Evolutionary conservation across 2,888 invertebrate genomes (phyloP), one percentile per base, ranked within the genome.

Genomic region (Microplitis deprimator): DNA sequence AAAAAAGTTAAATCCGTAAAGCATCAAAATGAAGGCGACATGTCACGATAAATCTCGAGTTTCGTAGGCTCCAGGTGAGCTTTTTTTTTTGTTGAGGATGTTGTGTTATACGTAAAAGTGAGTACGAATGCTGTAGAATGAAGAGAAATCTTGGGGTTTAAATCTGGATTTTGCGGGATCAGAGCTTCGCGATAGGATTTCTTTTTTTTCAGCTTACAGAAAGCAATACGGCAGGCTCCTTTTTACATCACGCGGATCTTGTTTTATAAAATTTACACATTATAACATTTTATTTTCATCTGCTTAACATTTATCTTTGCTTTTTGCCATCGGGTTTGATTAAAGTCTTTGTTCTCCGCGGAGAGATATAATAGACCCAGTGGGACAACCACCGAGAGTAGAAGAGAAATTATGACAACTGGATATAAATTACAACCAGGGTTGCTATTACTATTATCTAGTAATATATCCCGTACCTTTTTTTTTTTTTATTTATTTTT

Each of bases 41-140:
- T 62, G 62, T 62, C 62, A 62, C 20, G 62, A 62, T 62, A 62
- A 20, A 62, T 62, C 62, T 62, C 62, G 59, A 59, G n/a, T 59
- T 59, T 59, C 5, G 13, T 8, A 17, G 62, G 62, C 62, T n/a
- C 62, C 62, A 17, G 20, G 62, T 59, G 59, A n/a, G 7, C 59
- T 59, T 59, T 59, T 59, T 20, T 59, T 59, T 59, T 59, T n/a
- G 13, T 59, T 59, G 10, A 13, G 10, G 13, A 59, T 59, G 13
- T 59, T 10, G n/a, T 13, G n/a, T 10, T 59, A 59, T 13, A 59
- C 13, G n/a, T n/a, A 59, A 10, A 17, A 20, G 17, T 16, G 16
- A 62, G 20, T 8, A 16, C 16, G 10, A 16, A 6, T 16, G 29
- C 29, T 29, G 29, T 29, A 29, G 10, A 62, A 62, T 62, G 10